These are phyloP conservation scores for Mellivora capensis DNA, from an alignment of 2,113 vertebrate species.

Conservation along the genomic window DNA sequence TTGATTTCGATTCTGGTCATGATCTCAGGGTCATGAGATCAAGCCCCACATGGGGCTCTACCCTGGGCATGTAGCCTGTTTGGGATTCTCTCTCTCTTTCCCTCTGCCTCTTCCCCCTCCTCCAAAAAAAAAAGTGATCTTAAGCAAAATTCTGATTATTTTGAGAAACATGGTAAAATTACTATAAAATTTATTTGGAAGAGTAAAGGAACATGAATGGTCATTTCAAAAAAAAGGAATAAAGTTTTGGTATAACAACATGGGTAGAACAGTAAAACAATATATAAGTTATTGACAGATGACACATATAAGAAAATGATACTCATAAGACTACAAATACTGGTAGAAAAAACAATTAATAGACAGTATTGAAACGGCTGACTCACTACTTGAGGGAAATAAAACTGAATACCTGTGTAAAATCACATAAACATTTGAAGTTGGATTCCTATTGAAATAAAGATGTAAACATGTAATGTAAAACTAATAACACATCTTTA, in stretches of 20 bases:
- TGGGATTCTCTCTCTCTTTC: neutral
- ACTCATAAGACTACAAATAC: neutral
- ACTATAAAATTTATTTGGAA: neutral
- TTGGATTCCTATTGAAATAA: neutral
- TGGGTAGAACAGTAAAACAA: neutral
- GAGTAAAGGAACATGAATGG: neutral
- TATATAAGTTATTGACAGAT: neutral
- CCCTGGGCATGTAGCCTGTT: neutral
- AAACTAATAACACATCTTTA: neutral
- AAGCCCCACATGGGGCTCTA: neutral
- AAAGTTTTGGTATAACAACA: neutral
- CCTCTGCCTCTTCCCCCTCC: neutral
- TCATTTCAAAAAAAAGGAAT: neutral
- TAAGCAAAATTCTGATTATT: constrained; percentile 1
- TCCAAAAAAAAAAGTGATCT: too few species aligned
- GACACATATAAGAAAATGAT: neutral
- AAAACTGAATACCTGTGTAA: neutral
- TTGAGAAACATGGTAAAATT: neutral
- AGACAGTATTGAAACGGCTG: neutral
- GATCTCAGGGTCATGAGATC: neutral
- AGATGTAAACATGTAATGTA: neutral
- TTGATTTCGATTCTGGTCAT: neutral
- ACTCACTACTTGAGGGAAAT: neutral
- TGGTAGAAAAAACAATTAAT: neutral
- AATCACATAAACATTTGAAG: neutral